Conservation (phyloP, 2,888 invertebrate species). For the Gandaritis pyraliata region DNA sequence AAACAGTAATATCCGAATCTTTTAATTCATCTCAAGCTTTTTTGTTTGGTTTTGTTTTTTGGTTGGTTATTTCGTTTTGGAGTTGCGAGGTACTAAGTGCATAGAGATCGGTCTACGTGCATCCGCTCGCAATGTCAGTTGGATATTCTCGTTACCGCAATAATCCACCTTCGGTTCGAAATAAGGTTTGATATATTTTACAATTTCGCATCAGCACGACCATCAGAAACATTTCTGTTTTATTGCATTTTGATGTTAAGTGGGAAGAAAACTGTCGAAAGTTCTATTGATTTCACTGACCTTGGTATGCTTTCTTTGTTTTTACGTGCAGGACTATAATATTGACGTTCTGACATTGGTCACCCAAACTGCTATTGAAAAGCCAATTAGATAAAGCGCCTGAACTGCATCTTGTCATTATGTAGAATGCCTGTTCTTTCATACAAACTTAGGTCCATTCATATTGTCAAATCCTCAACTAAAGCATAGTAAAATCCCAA, state of each 20-base stretch:
- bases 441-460: too few relatives aligned
- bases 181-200: slow-evolving; percentile 71
- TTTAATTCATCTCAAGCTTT: slow-evolving; percentile 44
- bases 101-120: slow-evolving; percentile 79
- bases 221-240: slow-evolving; percentile 33
- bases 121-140: slow-evolving; percentile 77
- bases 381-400: too few relatives aligned
- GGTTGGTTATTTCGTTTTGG: slow-evolving; percentile 48
- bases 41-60: slow-evolving; percentile 5
- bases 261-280: slow-evolving; percentile 19
- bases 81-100: slow-evolving; percentile 66
- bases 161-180: slow-evolving; percentile 73
- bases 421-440: too few relatives aligned
- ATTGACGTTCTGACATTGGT: too few relatives aligned
- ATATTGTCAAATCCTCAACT: too few relatives aligned
- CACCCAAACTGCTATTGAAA: too few relatives aligned
- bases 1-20: slow-evolving; percentile 41
- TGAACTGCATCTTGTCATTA: too few relatives aligned
- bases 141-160: slow-evolving; percentile 78
- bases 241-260: slow-evolving; percentile 33
- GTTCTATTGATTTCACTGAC: slow-evolving; percentile 14
- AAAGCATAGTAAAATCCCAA: background rate
- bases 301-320: background rate
- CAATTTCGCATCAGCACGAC: slow-evolving; percentile 56
- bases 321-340: background rate